Evolutionary conservation across 1,140 invertebrate genomes (phyloP).

Genomic region (Plutomurus gul): DNA sequence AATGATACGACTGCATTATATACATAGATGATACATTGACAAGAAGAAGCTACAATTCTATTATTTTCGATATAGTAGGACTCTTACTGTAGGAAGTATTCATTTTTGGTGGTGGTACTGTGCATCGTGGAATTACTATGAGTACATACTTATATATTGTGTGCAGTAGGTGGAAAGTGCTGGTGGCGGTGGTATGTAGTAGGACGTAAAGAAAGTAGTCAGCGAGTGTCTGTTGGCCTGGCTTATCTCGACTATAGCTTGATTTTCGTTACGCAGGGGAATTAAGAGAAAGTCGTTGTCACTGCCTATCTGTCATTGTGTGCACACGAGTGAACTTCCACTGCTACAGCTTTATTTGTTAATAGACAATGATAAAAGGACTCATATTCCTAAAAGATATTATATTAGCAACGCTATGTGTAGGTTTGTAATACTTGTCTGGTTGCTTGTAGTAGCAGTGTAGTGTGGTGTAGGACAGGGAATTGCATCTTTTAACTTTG

Average conservation of each 20-base stretch:
- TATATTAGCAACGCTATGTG: neutral
- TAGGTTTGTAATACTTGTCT: too few species aligned
- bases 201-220: neutral
- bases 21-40: too few species aligned
- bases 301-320: constrained; percentile 26
- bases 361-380: constrained; percentile 22
- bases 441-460: neutral
- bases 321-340: constrained; percentile 7
- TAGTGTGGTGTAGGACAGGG: neutral
- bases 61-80: too few species aligned
- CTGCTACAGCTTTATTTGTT: constrained; percentile 25
- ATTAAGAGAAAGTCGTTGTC: constrained; percentile 14
- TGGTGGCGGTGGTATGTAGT: neutral
- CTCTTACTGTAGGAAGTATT: too few species aligned
- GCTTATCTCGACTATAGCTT: neutral
- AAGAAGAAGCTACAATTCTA: too few species aligned
- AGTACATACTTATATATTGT: too few species aligned
- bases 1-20: too few species aligned
- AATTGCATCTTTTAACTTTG: constrained; percentile 26
- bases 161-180: too few species aligned
- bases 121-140: too few species aligned
- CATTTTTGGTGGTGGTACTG: too few species aligned
- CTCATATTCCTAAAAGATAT: constrained; percentile 22
- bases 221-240: too few species aligned
- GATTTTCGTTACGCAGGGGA: neutral